Percentiles rank a stretch among this genome's conserved stretches.
phyloP scores from a whole-genome alignment of 1,140 invertebrate genomes.

The Pogonus chalceus region DNA sequence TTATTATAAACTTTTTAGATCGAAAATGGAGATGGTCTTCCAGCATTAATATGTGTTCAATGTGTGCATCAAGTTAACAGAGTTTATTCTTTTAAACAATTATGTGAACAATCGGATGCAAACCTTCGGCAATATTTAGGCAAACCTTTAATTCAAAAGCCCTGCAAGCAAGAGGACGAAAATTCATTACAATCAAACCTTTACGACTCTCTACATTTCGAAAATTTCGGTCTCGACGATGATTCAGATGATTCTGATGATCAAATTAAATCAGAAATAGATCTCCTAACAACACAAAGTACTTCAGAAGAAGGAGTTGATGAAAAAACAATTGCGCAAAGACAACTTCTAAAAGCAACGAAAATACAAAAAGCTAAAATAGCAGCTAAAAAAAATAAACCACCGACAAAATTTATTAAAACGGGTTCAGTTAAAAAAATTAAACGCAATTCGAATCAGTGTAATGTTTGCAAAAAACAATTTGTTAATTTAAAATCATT shows the following conservation, averaged over 20 bases:
- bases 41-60: conserved; percentile 34
- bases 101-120: conserved; percentile 36
- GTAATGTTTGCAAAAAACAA: conserved; percentile 92
- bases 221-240: not conserved
- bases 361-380: conserved; percentile 25
- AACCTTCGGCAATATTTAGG: conserved; percentile 33
- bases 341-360: conserved; percentile 29
- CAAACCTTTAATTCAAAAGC: conserved; percentile 22
- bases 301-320: conserved; percentile 11
- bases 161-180: conserved; percentile 19
- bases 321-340: conserved; percentile 32
- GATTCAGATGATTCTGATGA: conserved; percentile 5
- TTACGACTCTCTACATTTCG: not conserved
- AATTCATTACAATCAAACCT: not conserved
- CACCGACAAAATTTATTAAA: conserved; percentile 14
- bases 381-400: conserved; percentile 22
- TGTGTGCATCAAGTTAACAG: conserved; percentile 37
- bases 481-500: conserved; percentile 98
- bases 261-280: conserved; percentile 1
- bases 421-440: conserved; percentile 22
- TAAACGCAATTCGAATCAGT: conserved; percentile 37
- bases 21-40: conserved; percentile 36
- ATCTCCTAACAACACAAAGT: not conserved
- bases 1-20: conserved; percentile 22
- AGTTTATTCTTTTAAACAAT: conserved; percentile 38